These are phyloP conservation scores for Macrostomum lignano DNA, from an alignment of 1,140 invertebrate genomes.

Conservation along the genomic window DNA sequence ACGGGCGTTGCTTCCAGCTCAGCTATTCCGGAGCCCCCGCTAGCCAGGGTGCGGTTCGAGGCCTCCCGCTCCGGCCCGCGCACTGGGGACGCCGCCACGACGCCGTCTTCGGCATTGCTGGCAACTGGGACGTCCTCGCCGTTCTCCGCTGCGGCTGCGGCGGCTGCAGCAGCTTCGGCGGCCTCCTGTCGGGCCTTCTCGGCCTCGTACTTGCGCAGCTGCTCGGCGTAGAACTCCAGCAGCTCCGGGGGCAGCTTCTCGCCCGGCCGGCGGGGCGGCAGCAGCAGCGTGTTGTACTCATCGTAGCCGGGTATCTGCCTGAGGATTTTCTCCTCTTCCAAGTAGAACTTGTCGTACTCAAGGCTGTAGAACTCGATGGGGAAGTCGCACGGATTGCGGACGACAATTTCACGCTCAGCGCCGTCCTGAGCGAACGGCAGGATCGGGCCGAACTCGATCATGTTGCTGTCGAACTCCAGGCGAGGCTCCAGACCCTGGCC, in stretches of 20 bases:
- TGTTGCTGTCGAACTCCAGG: slow-evolving; percentile 12
- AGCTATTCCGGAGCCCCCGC: slow-evolving; percentile 15
- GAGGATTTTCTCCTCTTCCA: slow-evolving; percentile 21
- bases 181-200: slow-evolving; percentile 11
- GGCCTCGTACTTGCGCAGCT: slow-evolving; percentile 9
- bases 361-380: slow-evolving; percentile 27
- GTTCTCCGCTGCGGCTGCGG: slow-evolving; percentile 1
- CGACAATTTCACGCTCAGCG: slow-evolving; percentile 19
- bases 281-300: slow-evolving; percentile 22
- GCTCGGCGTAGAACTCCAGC: slow-evolving; percentile 22
- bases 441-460: slow-evolving; percentile 25
- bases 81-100: too few species aligned
- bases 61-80: too few species aligned
- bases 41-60: too few species aligned
- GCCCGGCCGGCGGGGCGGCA: slow-evolving; percentile 17
- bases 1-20: slow-evolving; percentile 27
- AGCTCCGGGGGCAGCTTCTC: slow-evolving; percentile 25
- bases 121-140: neutral
- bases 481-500: slow-evolving; percentile 24
- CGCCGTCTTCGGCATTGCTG: too few species aligned
- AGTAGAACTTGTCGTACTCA: slow-evolving; percentile 22
- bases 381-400: slow-evolving; percentile 24
- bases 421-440: slow-evolving; percentile 23
- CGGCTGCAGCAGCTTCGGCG: slow-evolving; percentile 4
- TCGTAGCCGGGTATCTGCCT: slow-evolving; percentile 27